Evolutionary conservation across 1,140 invertebrate species (phyloP), one percentile per base, ranked within the genome.

Genomic region (Aphelenchoides fujianensis): DNA sequence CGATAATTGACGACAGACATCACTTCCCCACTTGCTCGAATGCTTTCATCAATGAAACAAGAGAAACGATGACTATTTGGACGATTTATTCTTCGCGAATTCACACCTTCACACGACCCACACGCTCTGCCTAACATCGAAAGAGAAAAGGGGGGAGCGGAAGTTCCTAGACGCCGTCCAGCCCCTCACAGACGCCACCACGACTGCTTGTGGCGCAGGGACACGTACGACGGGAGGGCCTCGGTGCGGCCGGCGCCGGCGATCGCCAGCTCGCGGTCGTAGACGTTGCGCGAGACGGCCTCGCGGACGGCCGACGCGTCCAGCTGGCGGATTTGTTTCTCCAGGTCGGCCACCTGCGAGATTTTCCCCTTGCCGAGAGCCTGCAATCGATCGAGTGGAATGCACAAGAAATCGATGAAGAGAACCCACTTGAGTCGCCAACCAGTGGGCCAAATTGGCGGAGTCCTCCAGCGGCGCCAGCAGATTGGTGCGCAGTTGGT

Each of bases 241-340:
- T 68, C 66, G 66, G 66, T 68, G n/a, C 63, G 63, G 19, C 76
- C 76, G 34, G 75, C 41, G 61, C 62, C 78, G 2, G 78, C 73
- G 32, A 54, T 53, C 16, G 76, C 78, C 48, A 72, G 31, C n/a
- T 78, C 76, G 9, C 76, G 75, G 37, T 78, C 76, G 59, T 78
- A 78, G n/a, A 78, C 68, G 57, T 78, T 69, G n/a, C 69, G 75
- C 30, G 69, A 68, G 5, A 80, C 55, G 5, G 74, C 76, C 31
- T 74, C 64, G 19, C 68, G 79, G 1, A 78, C 53, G 2, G 68
- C 41, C 12, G 36, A 32, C 7, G 79, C 79, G 64, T 68, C 52
- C 37, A 77, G 37, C 35, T 54, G 53, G 9, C 70, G 35, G 66
- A 78, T 78, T 34, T 71, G 54, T 2, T 66, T 68, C 53, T 77